These are phyloP conservation scores for Protaetia brevitarsis DNA, from an alignment of 1,140 invertebrate species.

Conservation along the genomic window DNA sequence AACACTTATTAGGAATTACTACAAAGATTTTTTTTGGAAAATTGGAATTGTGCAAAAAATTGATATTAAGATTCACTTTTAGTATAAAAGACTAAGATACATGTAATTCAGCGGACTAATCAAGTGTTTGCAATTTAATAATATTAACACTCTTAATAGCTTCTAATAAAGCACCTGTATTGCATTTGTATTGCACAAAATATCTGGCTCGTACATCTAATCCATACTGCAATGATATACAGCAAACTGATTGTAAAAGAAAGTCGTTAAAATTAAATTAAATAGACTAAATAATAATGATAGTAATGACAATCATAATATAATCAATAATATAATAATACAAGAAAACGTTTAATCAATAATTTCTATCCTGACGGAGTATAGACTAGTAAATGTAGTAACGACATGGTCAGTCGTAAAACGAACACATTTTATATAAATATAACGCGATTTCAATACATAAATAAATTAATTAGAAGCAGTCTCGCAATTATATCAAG, in stretches of 20 bases:
- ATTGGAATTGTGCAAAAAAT: too few relatives aligned
- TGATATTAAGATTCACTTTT: too few relatives aligned
- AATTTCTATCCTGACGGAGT: conserved; percentile 18
- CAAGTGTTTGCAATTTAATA: too few relatives aligned
- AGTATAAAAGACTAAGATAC: too few relatives aligned
- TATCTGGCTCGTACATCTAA: background rate
- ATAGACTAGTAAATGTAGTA: conserved; percentile 19
- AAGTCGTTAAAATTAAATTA: background rate
- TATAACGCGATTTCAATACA: conserved; percentile 16
- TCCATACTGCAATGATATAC: background rate
- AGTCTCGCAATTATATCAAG: conserved; percentile 20
- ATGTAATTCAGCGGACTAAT: too few relatives aligned
- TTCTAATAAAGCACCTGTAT: too few relatives aligned
- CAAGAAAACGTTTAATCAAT: background rate
- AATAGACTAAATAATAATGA: conserved; percentile 25
- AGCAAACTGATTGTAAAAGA: background rate
- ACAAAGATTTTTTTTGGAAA: too few relatives aligned
- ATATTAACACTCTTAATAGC: too few relatives aligned
- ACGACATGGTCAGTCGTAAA: conserved; percentile 7
- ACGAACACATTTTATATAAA: conserved; percentile 19
- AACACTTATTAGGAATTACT: too few relatives aligned
- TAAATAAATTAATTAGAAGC: conserved; percentile 22
- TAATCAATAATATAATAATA: conserved; percentile 1
- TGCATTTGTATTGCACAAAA: too few relatives aligned
- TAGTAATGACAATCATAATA: conserved; percentile 19